Conservation (phyloP, 2,797 vertebrate species). For the Otolemur crassicaudatus region DNA sequence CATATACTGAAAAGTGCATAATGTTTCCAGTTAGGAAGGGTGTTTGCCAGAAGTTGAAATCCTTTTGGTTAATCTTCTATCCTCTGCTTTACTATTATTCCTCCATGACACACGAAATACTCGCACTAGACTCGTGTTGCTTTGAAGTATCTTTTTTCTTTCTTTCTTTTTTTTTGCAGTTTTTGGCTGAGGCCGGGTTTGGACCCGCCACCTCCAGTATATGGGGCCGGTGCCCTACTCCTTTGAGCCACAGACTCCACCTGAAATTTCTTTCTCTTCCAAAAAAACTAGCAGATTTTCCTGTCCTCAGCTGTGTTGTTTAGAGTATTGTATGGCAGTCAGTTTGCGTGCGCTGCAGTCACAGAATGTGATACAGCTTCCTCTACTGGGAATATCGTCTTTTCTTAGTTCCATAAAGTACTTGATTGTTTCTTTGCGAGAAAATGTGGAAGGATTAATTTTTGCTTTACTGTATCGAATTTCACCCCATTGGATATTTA, state of each 20-base stretch:
- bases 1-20: background rate
- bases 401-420: background rate
- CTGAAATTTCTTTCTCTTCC: background rate
- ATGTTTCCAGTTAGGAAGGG: background rate
- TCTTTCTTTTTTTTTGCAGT: too few relatives aligned
- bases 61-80: background rate
- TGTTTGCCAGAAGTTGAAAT: background rate
- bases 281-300: background rate
- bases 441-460: background rate
- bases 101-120: background rate
- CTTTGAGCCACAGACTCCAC: too few relatives aligned
- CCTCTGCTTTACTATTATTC: rapidly evolving
- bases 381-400: background rate
- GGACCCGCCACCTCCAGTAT: too few relatives aligned
- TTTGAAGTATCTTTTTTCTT: background rate
- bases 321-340: background rate
- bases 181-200: too few relatives aligned
- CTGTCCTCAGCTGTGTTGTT: too few relatives aligned
- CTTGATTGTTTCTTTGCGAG: background rate
- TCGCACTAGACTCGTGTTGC: background rate
- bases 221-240: too few relatives aligned
- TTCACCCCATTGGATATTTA: background rate
- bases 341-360: too few relatives aligned
- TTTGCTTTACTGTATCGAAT: background rate
- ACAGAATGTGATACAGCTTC: background rate